Evolutionary conservation across 2,888 invertebrate species (phyloP).

Genomic region (Megamerina dolium): DNA sequence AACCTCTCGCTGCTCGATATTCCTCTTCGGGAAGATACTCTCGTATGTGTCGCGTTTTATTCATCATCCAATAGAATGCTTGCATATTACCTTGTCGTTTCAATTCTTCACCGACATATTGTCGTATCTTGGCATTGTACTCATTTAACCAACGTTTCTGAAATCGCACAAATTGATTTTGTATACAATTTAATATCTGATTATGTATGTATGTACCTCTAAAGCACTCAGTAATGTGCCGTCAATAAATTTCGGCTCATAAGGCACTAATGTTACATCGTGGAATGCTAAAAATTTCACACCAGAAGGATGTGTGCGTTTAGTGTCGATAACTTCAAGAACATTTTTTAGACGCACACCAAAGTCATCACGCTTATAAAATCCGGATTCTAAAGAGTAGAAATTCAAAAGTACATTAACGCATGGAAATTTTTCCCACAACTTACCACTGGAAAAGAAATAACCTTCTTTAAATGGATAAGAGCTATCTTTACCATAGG

Average conservation of each 20-base stretch:
- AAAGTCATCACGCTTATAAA: constrained; percentile 76
- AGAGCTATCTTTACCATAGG: constrained; percentile 57
- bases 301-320: constrained; percentile 49
- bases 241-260: constrained; percentile 80
- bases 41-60: constrained; percentile 67
- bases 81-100: constrained; percentile 63
- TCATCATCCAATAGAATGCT: constrained; percentile 79
- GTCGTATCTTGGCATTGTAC: constrained; percentile 69
- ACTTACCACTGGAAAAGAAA: constrained; percentile 68
- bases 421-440: too few species aligned
- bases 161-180: too few species aligned
- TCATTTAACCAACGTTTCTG: constrained; percentile 74
- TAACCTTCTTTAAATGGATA: constrained; percentile 66
- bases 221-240: constrained; percentile 65
- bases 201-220: constrained; percentile 57
- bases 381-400: constrained; percentile 70
- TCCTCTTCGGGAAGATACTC: constrained; percentile 51
- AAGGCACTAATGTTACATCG: constrained; percentile 80
- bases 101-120: constrained; percentile 68
- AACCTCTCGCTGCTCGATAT: constrained; percentile 38
- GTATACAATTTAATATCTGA: constrained; percentile 23
- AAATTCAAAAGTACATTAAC: too few species aligned
- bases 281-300: constrained; percentile 66
- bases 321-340: constrained; percentile 60
- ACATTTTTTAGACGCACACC: constrained; percentile 86